Percentiles rank a stretch among this genome's conserved stretches.
These are phyloP conservation scores for Callitettix versicolor DNA, from an alignment of 1,140 invertebrate species.

Conservation along the genomic window DNA sequence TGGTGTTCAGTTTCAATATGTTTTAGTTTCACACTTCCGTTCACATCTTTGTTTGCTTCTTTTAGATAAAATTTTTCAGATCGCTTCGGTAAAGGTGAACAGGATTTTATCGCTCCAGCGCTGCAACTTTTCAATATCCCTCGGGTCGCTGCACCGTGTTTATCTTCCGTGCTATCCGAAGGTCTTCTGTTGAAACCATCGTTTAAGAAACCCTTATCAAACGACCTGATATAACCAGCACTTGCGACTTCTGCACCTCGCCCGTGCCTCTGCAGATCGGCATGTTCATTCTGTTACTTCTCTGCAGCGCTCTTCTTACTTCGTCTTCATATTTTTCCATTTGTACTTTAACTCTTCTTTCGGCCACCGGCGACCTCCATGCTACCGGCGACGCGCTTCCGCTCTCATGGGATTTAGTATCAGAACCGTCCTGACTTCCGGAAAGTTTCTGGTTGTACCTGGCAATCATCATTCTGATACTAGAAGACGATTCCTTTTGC, in stretches of 20 bases:
- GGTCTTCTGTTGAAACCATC: conserved; percentile 9
- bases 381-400: conserved; percentile 44
- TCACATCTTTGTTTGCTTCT: not conserved
- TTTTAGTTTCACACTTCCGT: too few relatives aligned
- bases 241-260: conserved; percentile 46
- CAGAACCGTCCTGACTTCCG: conserved; percentile 26
- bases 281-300: conserved; percentile 12
- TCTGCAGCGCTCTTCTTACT: conserved; percentile 22
- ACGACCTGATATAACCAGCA: conserved; percentile 33
- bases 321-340: conserved; percentile 44
- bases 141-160: conserved; percentile 8
- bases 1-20: not conserved
- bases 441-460: conserved; percentile 42
- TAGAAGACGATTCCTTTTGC: conserved; percentile 49
- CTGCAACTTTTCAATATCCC: conserved; percentile 32
- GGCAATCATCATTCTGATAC: conserved; percentile 53
- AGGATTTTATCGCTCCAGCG: conserved; percentile 29
- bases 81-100: conserved; percentile 18
- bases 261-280: conserved; percentile 13
- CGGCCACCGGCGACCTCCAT: conserved; percentile 45
- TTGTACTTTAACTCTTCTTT: conserved; percentile 42
- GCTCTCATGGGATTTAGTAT: conserved; percentile 37
- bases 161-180: conserved; percentile 17
- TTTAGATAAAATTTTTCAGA: not conserved
- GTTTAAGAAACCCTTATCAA: conserved; percentile 9